These are phyloP conservation scores for Cyanoramphus novaezelandiae DNA, from an alignment of 2,113 vertebrate genomes.

Conservation along the genomic window DNA sequence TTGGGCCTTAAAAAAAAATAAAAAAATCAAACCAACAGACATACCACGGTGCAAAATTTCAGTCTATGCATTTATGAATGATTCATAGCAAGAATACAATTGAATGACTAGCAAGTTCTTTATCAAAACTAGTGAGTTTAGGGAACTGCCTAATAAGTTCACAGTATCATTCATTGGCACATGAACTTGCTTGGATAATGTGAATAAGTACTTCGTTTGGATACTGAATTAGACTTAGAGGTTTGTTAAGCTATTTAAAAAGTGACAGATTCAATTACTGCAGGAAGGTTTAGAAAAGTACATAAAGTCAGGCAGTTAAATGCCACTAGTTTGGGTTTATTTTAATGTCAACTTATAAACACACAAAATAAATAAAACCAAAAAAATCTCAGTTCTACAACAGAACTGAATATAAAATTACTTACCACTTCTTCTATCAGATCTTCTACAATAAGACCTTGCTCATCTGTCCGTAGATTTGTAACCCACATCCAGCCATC, in stretches of 20 bases:
- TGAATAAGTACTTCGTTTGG: neutral
- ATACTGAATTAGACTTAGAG: neutral
- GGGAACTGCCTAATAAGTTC: neutral
- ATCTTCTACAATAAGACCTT: constrained; percentile 96
- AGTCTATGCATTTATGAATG: neutral
- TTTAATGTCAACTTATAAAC: neutral
- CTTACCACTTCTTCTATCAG: constrained; percentile 96
- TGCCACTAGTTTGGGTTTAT: neutral
- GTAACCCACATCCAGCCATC: constrained; percentile 99
- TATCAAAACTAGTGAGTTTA: neutral
- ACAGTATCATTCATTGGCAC: neutral
- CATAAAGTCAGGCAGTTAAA: neutral
- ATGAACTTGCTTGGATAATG: neutral
- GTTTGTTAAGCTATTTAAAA: neutral
- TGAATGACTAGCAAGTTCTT: neutral
- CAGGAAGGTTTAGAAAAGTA: constrained; percentile 5
- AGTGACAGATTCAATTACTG: neutral
- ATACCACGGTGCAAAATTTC: neutral
- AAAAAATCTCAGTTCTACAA: constrained; percentile 11
- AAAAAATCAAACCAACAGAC: neutral
- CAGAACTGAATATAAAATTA: constrained; percentile 32
- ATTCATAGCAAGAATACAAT: neutral
- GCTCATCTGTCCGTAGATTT: constrained; percentile 93
- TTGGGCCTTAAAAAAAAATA: neutral
- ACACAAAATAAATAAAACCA: neutral